A percentile compares a stretch with the other conserved stretches of the same genome.
Evolutionary conservation across 1,140 invertebrate genomes (phyloP).

Genomic region (Achroia grisella): DNA sequence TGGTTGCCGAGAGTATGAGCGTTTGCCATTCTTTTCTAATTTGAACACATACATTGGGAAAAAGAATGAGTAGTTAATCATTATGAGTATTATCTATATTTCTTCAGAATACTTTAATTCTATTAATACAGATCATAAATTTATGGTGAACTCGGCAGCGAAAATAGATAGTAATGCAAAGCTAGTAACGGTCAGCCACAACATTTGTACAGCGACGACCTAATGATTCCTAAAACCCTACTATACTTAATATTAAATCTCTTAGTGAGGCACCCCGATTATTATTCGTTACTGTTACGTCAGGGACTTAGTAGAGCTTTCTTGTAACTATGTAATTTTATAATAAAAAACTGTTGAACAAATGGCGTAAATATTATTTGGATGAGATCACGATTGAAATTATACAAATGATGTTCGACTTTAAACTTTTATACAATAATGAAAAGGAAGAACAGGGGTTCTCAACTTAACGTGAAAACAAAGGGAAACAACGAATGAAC

Average conservation of each 20-base stretch:
- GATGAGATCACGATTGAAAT: no score
- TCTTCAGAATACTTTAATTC: no score
- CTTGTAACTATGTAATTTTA: slow-evolving; percentile 44
- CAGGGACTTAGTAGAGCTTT: no score
- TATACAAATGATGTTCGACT: no score
- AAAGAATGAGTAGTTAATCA: no score
- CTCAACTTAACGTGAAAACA: slow-evolving; percentile 10
- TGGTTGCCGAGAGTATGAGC: background rate
- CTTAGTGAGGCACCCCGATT: slow-evolving; percentile 10
- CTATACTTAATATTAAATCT: slow-evolving; percentile 12
- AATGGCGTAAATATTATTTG: slow-evolving; percentile 5
- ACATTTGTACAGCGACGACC: slow-evolving; percentile 14
- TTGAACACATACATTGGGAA: background rate
- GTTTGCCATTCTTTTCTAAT: background rate
- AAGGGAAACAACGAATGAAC: slow-evolving; percentile 1
- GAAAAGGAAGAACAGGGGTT: slow-evolving; percentile 3
- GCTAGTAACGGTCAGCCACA: slow-evolving; percentile 16
- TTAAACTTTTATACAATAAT: slow-evolving; percentile 3
- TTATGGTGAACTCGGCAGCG: background rate
- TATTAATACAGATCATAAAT: background rate
- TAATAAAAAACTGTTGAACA: slow-evolving; percentile 48
- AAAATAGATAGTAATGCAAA: slow-evolving; percentile 23
- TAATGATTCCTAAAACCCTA: slow-evolving; percentile 14
- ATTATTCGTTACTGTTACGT: slow-evolving; percentile 17
- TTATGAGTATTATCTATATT: no score